Conservation (phyloP, 2,888 invertebrate genomes). For the Oligia latruncula region DNA sequence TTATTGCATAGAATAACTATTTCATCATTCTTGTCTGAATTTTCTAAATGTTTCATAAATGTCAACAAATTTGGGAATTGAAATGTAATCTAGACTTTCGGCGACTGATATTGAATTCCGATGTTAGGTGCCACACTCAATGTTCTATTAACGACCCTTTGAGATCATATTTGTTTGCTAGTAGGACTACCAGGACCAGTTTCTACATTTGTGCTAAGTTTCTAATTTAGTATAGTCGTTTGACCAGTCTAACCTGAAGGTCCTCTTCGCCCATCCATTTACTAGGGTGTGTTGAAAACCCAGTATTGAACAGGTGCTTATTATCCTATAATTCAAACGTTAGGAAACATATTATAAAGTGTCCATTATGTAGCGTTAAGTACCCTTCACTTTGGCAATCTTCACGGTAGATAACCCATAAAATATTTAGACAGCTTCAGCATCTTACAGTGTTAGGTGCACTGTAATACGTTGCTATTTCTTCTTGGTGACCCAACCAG, state of each 20-base stretch:
- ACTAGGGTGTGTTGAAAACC: slow-evolving; percentile 33
- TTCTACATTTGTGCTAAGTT: not conserved
- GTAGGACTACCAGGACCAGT: not conserved
- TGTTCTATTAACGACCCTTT: not conserved
- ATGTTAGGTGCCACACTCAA: no score
- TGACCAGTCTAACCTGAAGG: slow-evolving; percentile 21
- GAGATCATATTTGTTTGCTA: not conserved
- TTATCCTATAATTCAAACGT: slow-evolving; percentile 44
- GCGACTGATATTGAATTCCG: not conserved
- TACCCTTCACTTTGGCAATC: slow-evolving; percentile 56
- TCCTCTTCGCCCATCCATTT: slow-evolving; percentile 10
- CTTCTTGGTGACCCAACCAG: not conserved
- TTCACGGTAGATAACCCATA: slow-evolving; percentile 53
- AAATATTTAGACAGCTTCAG: slow-evolving; percentile 36
- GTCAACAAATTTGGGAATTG: not conserved
- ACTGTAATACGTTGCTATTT: not conserved
- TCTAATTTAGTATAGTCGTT: not conserved
- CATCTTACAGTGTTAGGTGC: slow-evolving; percentile 13
- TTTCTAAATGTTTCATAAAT: not conserved
- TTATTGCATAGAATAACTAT: not conserved
- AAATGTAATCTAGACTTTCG: not conserved
- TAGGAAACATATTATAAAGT: slow-evolving; percentile 51
- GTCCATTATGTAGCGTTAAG: slow-evolving; percentile 35
- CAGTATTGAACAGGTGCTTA: slow-evolving; percentile 17
- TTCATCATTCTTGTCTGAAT: not conserved